phyloP scores from a whole-genome alignment of 2,113 vertebrate species.

The Euleptes europaea region DNA sequence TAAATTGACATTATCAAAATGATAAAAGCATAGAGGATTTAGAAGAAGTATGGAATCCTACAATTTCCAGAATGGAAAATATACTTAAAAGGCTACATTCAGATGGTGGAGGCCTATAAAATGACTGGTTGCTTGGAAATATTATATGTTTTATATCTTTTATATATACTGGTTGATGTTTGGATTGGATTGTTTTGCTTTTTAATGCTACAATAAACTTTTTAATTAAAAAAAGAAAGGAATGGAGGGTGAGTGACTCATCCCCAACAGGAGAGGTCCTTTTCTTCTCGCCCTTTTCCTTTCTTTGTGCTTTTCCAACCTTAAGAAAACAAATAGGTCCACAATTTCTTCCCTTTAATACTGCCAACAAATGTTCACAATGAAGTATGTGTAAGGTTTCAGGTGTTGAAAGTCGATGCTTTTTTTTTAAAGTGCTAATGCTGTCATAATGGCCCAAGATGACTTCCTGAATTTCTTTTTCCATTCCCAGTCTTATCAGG shows the following conservation, averaged over 20 bases:
- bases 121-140: too few species aligned
- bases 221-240: too few species aligned
- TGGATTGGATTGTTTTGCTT: too few species aligned
- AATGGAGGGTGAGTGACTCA: conserved; percentile 27
- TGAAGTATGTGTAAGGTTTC: not conserved
- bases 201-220: too few species aligned
- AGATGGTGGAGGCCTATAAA: too few species aligned
- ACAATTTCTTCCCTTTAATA: not conserved
- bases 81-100: too few species aligned
- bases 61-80: too few species aligned
- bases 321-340: not conserved
- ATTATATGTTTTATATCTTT: too few species aligned
- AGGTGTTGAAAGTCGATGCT: not conserved
- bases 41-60: too few species aligned
- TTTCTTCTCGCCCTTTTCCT: conserved; percentile 42
- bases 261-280: conserved; percentile 36
- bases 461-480: not conserved
- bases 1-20: too few species aligned
- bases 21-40: too few species aligned
- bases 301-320: conserved; percentile 33
- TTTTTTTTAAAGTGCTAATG: not conserved
- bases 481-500: conserved; percentile 42
- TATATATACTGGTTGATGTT: too few species aligned
- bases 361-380: not conserved
- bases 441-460: not conserved